Evolutionary conservation across 2,113 vertebrate genomes (phyloP), one percentile per base, ranked within the genome.

Genomic region (Emydocephalus ijimae): DNA sequence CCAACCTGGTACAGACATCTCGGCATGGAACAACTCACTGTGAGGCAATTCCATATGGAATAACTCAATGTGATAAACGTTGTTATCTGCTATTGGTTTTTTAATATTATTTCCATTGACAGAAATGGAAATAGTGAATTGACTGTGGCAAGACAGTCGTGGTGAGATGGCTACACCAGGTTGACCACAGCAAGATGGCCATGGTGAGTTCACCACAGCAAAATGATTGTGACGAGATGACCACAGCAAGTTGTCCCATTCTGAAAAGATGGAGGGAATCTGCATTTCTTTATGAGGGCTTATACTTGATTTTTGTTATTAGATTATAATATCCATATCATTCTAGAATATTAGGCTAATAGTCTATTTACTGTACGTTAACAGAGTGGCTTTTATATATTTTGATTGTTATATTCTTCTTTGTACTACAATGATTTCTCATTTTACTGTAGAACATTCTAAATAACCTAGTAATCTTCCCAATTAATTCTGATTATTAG

Each of bases 191-290:
- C 6, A 23, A 24, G 56, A 59, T 59, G 56, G 26, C 0, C 3
- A 12, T 5, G 11, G 1, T 4, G 11, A 14, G 26, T 29, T 29
- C 9, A 12, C 4, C 23, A n/a, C 0, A 4, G 11, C 26, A 4
- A 64, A 4, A 64, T 64, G 61, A 23, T 26, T 12, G 26, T 29
- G 11, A 3, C 3, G 4, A 61, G 9, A 29, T 61, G 24, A 9
- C 10, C 3, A 0, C 59, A 61, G 24, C 26, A 5, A 64, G 11
- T 64, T 64, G 61, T 64, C 61, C 61, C 61, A 14, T 64, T 64
- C 61, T 0, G 4, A 64, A 64, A 64, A 14, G 61, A 64, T 64
- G 61, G 11, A 26, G 26, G 26, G 7, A 14, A 64, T 64, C 61
- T 29, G 26, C 11, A 64, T 29, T 29, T 64, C 26, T 64, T 64